A percentile compares a stretch with the other conserved stretches of the same genome.
Conservation (phyloP, 2,888 invertebrate species). For the Dichetophora obliterata region DNA sequence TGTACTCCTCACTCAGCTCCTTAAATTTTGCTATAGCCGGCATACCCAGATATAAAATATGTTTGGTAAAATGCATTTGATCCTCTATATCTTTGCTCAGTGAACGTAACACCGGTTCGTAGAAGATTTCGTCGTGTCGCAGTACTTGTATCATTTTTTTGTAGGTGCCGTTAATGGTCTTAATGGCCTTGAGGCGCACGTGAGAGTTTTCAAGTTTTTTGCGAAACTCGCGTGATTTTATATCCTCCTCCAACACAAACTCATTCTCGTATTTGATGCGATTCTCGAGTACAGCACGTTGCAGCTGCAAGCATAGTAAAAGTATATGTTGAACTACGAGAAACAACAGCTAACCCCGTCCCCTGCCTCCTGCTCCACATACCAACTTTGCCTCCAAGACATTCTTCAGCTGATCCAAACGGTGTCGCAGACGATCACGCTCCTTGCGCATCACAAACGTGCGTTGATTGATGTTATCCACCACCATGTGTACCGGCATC, state of each 20-base stretch:
- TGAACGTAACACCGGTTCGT: conserved; percentile 66
- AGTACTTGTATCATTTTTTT: conserved; percentile 64
- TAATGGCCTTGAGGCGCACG: conserved; percentile 64
- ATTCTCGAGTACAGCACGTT: conserved; percentile 61
- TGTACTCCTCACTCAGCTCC: conserved; percentile 59
- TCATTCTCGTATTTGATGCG: conserved; percentile 65
- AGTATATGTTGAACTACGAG: neutral
- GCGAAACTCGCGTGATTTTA: conserved; percentile 57
- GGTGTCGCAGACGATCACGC: conserved; percentile 62
- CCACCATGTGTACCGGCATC: conserved; percentile 64
- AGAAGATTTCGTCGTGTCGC: conserved; percentile 65
- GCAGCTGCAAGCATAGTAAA: conserved; percentile 50
- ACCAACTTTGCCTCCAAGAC: conserved; percentile 60
- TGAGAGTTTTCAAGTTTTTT: conserved; percentile 66
- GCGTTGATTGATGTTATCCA: conserved; percentile 66
- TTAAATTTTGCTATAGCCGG: conserved; percentile 63
- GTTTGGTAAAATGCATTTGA: conserved; percentile 64
- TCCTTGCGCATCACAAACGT: conserved; percentile 68
- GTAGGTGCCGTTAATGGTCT: conserved; percentile 64
- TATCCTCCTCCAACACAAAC: conserved; percentile 62
- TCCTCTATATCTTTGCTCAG: conserved; percentile 65
- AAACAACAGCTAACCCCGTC: neutral
- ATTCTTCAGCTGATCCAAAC: conserved; percentile 55
- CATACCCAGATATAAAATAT: conserved; percentile 64
- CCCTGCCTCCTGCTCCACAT: conserved; percentile 17